Evolutionary conservation across 2,113 vertebrate genomes (phyloP), one percentile per base, ranked within the genome.

Genomic region (Peromyscus californicus): DNA sequence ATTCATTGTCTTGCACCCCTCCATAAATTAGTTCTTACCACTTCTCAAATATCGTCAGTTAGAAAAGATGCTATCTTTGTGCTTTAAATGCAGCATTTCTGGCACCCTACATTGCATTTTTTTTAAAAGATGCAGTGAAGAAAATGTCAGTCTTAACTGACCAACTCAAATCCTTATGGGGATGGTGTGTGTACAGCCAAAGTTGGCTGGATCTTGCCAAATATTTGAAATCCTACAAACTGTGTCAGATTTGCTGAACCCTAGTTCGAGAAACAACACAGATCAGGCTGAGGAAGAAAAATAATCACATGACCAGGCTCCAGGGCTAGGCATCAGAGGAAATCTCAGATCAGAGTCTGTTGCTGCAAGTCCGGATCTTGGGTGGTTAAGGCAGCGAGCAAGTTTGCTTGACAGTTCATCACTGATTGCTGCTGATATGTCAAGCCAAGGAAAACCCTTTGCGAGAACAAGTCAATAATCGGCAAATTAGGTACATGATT

Each of bases 401-500:
- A 74, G 98, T 97, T 39, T 78, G 82, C 98, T 98, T 98, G 98
- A 98, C 98, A 98, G 98, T 97, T 98, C 97, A 97, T 98, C 98
- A 97, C 98, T 97, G 98, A 98, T 98, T 96, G 97, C 98, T 91
- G 96, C 97, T 97, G 97, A 96, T 98, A 97, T 96, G 98, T 98
- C 98, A 98, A 98, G 98, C 97, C 42, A 96, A 98, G 98, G 98
- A 98, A 98, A 99, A 98, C 98, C 98, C 98, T 98, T 96, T 97
- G 98, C 97, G 98, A 98, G 97, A 98, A 92, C 97, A 98, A 98
- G 98, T 99, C 99, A 99, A 98, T 99, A 98, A 99, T 99, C 97
- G 98, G 98, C 98, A 99, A 98, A 98, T 99, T 99, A 99, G 98
- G 98, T 98, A 98, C 98, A 98, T 98, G 98, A 99, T 99, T 99